A percentile compares a stretch with the other conserved stretches of the same genome.
These are phyloP conservation scores for Notolepis coatsorum DNA, from an alignment of 2,797 vertebrate species.

Conservation along the genomic window DNA sequence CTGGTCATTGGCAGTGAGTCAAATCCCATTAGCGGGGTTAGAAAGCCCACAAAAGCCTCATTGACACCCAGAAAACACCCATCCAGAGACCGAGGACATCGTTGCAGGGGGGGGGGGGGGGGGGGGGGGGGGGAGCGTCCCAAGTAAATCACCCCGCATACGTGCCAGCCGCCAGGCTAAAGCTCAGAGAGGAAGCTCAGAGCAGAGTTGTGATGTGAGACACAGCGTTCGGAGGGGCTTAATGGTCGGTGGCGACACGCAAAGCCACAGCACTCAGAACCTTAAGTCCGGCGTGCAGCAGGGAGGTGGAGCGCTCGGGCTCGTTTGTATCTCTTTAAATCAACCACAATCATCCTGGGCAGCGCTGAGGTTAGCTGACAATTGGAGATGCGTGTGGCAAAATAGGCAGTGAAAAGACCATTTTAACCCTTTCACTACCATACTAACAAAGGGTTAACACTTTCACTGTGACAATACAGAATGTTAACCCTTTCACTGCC, in stretches of 20 bases:
- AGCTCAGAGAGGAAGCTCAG: constrained; percentile 54
- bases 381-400: no score
- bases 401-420: no score
- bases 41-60: constrained; percentile 50
- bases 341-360: no score
- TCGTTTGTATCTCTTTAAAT: no score
- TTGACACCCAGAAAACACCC: constrained; percentile 23
- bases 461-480: no score
- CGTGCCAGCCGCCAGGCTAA: constrained; percentile 61
- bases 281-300: no score
- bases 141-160: constrained; percentile 60
- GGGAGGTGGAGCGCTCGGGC: no score
- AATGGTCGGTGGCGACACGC: constrained; percentile 38
- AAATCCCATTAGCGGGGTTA: constrained; percentile 49
- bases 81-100: constrained; percentile 20
- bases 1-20: constrained; percentile 22
- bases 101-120: constrained; percentile 59
- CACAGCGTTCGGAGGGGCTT: constrained; percentile 58
- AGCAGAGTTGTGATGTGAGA: constrained; percentile 34
- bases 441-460: no score
- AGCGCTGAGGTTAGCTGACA: no score
- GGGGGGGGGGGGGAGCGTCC: constrained; percentile 42
- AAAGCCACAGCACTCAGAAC: constrained; percentile 37
- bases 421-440: no score
- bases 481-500: no score